Evolutionary conservation across 2,888 invertebrate genomes (phyloP).

Genomic region (Bombyx huttoni): DNA sequence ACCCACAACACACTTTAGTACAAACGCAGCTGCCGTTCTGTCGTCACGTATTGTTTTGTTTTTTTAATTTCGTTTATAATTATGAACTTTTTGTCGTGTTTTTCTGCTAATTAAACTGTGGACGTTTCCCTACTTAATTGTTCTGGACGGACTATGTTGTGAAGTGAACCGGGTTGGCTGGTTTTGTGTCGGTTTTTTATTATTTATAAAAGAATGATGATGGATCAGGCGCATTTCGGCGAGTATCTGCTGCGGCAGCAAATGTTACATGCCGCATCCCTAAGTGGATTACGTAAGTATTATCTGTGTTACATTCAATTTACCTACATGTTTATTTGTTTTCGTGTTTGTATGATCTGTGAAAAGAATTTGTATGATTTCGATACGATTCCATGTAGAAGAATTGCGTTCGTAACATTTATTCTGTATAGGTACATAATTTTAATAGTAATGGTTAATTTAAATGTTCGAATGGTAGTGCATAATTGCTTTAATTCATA

Average conservation of each 20-base stretch:
- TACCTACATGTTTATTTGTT: neutral
- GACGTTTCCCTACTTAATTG: slow-evolving; percentile 15
- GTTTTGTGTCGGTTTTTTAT: slow-evolving; percentile 12
- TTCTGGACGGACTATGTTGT: slow-evolving; percentile 36
- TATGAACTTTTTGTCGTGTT: slow-evolving; percentile 45
- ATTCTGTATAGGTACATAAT: no score
- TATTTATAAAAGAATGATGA: slow-evolving; percentile 44
- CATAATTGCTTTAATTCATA: no score
- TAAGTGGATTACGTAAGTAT: slow-evolving; percentile 58
- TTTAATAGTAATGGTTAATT: no score
- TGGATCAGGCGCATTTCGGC: slow-evolving; percentile 65
- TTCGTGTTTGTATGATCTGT: neutral
- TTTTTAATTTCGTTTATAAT: slow-evolving; percentile 32
- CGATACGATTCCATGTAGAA: no score
- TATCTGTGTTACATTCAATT: neutral
- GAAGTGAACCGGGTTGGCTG: slow-evolving; percentile 37
- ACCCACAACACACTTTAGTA: slow-evolving; percentile 37
- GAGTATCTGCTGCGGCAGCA: slow-evolving; percentile 66
- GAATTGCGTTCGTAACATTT: no score
- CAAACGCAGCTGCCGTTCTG: slow-evolving; percentile 53
- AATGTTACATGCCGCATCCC: slow-evolving; percentile 62
- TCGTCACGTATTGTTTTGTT: slow-evolving; percentile 31
- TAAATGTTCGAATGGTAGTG: no score
- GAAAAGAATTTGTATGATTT: neutral
- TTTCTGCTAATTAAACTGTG: slow-evolving; percentile 15